A percentile compares a stretch with the other conserved stretches of the same genome.
phyloP scores from a whole-genome alignment of 2,113 vertebrate species.

The Pygathrix nemaeus region DNA sequence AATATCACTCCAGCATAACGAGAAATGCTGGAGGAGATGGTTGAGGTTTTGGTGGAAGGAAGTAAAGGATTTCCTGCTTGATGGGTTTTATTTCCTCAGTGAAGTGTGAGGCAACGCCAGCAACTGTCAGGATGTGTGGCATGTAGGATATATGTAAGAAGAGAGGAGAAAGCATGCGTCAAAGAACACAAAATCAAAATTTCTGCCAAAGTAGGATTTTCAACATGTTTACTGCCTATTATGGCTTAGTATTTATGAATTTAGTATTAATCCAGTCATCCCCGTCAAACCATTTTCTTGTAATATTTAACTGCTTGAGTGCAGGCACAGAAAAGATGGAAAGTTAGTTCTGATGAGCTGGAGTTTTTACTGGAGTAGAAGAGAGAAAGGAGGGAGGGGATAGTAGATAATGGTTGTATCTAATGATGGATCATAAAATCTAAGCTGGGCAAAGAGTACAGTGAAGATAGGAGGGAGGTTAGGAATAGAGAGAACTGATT shows the following conservation, averaged over 20 bases:
- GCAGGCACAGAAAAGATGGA: background rate
- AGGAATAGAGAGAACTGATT: background rate
- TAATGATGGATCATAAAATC: background rate
- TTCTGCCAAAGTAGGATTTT: background rate
- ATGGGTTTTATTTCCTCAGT: background rate
- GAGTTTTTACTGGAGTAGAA: background rate
- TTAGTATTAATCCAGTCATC: background rate
- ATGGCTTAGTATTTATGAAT: background rate
- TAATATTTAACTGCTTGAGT: background rate
- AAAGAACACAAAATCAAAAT: background rate
- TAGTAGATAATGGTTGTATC: background rate
- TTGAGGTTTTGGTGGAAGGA: background rate
- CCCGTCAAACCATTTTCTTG: background rate
- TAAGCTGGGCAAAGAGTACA: background rate
- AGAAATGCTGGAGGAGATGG: background rate
- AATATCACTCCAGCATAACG: background rate
- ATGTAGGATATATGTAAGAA: background rate
- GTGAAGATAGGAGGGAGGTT: background rate
- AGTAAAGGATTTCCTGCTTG: background rate
- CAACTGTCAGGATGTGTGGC: background rate
- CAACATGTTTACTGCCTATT: background rate
- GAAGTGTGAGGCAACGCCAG: background rate
- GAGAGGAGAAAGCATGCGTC: background rate
- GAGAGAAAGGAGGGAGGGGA: accelerated
- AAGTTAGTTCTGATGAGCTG: background rate